Conservation (phyloP, 2,888 invertebrate genomes). For the Drosophila aldrichi region DNA sequence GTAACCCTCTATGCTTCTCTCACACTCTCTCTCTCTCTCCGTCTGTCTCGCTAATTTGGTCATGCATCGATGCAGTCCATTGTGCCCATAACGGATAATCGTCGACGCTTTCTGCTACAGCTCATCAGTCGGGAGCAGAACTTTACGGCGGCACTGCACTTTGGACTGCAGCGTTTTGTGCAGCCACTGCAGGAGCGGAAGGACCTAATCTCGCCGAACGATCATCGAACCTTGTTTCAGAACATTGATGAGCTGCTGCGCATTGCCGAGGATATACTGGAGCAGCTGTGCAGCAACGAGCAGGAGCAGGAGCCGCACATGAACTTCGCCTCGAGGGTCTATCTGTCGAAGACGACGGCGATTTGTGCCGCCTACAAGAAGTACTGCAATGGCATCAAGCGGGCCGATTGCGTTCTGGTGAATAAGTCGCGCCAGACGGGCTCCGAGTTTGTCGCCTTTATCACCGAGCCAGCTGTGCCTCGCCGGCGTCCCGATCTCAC, state of each 20-base stretch:
- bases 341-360: constrained; percentile 90
- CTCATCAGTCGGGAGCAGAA: constrained; percentile 92
- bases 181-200: constrained; percentile 90
- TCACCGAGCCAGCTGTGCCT: constrained; percentile 93
- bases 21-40: not conserved
- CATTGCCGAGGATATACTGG: constrained; percentile 92
- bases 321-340: constrained; percentile 89
- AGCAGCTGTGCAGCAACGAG: constrained; percentile 89
- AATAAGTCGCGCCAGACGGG: constrained; percentile 91
- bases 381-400: constrained; percentile 93
- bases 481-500: constrained; percentile 93
- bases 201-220: constrained; percentile 91
- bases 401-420: constrained; percentile 93
- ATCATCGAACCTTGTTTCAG: constrained; percentile 93
- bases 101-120: constrained; percentile 91
- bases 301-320: constrained; percentile 89
- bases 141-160: constrained; percentile 91
- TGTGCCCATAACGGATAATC: constrained; percentile 86
- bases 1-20: not conserved
- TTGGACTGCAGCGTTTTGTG: constrained; percentile 92
- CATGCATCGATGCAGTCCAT: constrained; percentile 82
- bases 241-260: constrained; percentile 92
- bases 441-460: constrained; percentile 92
- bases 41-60: not conserved
- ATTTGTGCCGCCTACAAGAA: constrained; percentile 92